phyloP scores from a whole-genome alignment of 2,113 vertebrate species.

The Galeopterus variegatus region DNA sequence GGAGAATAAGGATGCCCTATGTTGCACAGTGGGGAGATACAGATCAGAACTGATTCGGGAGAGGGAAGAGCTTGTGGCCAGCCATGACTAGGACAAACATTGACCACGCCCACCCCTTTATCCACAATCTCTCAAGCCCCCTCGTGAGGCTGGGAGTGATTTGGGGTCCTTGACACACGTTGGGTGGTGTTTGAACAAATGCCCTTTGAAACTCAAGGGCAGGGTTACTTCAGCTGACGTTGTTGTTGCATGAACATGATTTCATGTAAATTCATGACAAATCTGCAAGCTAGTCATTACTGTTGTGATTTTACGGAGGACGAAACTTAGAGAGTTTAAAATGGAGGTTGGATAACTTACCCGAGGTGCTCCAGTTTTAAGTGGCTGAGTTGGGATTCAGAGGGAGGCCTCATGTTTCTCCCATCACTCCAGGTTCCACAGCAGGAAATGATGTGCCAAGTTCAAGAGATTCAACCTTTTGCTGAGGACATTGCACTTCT shows the following conservation, averaged over 20 bases:
- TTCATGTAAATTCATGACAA: conserved; percentile 33
- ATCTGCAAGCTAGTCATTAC: conserved; percentile 29
- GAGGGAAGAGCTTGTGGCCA: not conserved
- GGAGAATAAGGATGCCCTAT: not conserved
- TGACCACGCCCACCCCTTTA: not conserved
- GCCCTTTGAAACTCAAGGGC: conserved; percentile 38
- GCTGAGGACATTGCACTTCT: not conserved
- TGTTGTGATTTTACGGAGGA: conserved; percentile 18
- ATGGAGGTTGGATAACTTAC: not conserved
- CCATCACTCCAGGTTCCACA: not conserved
- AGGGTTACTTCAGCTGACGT: conserved; percentile 43
- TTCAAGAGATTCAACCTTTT: conserved; percentile 57
- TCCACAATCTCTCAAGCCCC: not conserved
- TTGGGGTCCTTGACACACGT: not conserved
- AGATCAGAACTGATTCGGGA: not conserved
- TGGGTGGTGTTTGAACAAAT: conserved; percentile 25
- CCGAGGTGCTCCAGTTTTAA: not conserved
- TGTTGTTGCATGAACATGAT: conserved; percentile 6
- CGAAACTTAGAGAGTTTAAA: conserved; percentile 33
- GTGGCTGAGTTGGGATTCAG: not conserved
- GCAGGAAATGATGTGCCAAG: conserved; percentile 1
- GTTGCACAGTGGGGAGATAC: not conserved
- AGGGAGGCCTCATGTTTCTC: not conserved
- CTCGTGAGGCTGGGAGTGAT: not conserved
- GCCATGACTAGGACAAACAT: not conserved